Base-by-base conservation (phyloP, 2,113 vertebrate species). In the Enhydra lutris region DNA sequence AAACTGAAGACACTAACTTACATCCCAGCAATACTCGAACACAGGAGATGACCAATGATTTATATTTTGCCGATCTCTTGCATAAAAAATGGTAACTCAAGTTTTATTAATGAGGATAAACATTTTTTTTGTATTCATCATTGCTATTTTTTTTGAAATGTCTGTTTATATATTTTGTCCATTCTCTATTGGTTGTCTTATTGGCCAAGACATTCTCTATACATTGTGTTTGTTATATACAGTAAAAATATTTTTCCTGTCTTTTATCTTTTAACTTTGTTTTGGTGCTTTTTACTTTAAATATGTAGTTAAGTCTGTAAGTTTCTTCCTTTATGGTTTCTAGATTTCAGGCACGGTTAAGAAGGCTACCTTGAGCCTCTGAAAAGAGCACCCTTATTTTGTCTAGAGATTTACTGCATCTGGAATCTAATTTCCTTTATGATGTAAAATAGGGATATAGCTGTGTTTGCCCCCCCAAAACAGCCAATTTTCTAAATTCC, bases 381-480 rank as follows among this genome's bases (percentile, higher is more conserved):
- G 59, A 67, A 94, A 94, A 95, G 2, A 83, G 21, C 34, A 76
- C 4, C 76, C 26, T 34, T 34, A 36, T 17, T 21, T n/a, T 42
- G 0, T 73, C 61, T 94, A 90, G 17, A 69, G 94, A 71, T 81
- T 89, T 57, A 92, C 10, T 94, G 47, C 36, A 47, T 10, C 31
- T 90, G 36, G 31, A 92, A 93, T 71, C 45, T 57, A 94, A 31
- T 89, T 88, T 57, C 83, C 15, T 80, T 97, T 90, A 39, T 57
- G 57, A 89, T 78, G 20, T 87, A 63, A 82, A 90, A 94, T 76
- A 45, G 39, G 29, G 9, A 76, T 57, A 2, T 82, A 91, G 76
- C 3, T 34, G 3, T 76, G n/a, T 57, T 42, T 79, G 36, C 3
- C 23, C 29, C 29, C 20, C n/a, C 7, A 14, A 71, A 86, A 86